These are phyloP conservation scores for Catharus bicknelli DNA, from an alignment of 2,113 vertebrate genomes.

Conservation along the genomic window DNA sequence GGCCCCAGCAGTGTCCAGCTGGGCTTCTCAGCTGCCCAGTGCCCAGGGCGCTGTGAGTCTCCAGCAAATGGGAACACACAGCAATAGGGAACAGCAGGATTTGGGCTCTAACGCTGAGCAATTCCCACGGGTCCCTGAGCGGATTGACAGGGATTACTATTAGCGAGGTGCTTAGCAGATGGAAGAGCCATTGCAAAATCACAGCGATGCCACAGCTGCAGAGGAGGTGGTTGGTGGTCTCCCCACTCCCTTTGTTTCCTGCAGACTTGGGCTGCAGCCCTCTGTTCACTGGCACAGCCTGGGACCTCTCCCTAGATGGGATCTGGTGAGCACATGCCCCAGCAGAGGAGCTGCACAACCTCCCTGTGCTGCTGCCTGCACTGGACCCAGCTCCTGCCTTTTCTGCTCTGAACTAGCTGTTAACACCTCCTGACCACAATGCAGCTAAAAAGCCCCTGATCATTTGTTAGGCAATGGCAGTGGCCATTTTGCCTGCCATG, in stretches of 20 bases:
- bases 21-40: background rate
- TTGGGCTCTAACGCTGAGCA: background rate
- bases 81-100: conserved; percentile 19
- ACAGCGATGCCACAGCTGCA: background rate
- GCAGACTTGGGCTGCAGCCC: background rate
- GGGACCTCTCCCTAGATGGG: background rate
- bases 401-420: background rate
- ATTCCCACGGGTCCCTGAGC: background rate
- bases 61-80: background rate
- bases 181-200: conserved; percentile 11
- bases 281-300: background rate
- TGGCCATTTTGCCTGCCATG: background rate
- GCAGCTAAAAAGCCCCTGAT: rapidly evolving
- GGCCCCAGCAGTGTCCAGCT: background rate
- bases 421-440: background rate
- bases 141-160: conserved; percentile 27
- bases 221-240: background rate
- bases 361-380: background rate
- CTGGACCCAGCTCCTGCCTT: background rate
- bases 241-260: rapidly evolving
- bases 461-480: background rate
- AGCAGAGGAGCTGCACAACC: background rate
- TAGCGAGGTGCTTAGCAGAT: conserved; percentile 15
- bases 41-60: background rate
- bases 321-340: background rate